Conservation (phyloP, 1,140 invertebrate genomes). For the Druon quercuslanigerum region DNA sequence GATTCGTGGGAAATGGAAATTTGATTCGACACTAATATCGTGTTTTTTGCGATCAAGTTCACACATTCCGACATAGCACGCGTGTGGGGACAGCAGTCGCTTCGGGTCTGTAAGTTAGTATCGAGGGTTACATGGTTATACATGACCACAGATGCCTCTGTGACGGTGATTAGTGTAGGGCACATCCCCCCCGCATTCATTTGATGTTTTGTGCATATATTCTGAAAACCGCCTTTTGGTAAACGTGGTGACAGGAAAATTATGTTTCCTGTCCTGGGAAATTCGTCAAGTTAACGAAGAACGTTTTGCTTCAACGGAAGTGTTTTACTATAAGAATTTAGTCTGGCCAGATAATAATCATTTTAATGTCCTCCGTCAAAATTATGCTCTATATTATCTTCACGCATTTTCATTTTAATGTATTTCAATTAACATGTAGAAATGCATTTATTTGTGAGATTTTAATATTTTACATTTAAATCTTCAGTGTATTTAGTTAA, state of each 20-base stretch:
- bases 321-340: neutral
- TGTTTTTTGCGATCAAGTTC: constrained; percentile 16
- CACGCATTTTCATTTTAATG: neutral
- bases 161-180: constrained; percentile 45
- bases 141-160: constrained; percentile 56
- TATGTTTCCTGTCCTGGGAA: constrained; percentile 23
- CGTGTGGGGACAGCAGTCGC: constrained; percentile 13
- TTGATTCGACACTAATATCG: constrained; percentile 31
- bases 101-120: constrained; percentile 47
- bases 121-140: constrained; percentile 48
- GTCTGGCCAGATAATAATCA: neutral
- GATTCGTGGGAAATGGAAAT: constrained; percentile 39
- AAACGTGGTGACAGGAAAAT: constrained; percentile 19
- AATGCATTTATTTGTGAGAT: no score
- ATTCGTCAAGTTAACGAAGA: constrained; percentile 15
- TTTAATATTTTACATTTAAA: no score
- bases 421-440: no score
- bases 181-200: constrained; percentile 35
- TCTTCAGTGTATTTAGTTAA: no score
- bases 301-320: neutral
- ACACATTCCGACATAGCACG: neutral
- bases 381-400: no score
- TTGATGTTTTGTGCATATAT: constrained; percentile 14
- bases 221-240: neutral
- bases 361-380: neutral